Evolutionary conservation across 2,113 vertebrate genomes (phyloP).

Genomic region (Erythrolamprus reginae): DNA sequence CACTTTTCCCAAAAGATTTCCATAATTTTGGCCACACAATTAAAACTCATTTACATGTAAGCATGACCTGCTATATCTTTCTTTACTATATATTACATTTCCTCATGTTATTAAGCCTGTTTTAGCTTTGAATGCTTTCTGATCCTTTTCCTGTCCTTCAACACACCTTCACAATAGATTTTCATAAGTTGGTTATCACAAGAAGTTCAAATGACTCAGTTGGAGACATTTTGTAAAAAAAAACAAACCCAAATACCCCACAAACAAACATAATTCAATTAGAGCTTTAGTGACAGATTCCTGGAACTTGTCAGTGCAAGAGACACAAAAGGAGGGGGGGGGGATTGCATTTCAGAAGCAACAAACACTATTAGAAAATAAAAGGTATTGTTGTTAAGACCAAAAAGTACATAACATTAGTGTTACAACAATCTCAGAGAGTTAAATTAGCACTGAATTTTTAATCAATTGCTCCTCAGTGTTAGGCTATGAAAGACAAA

Average conservation of each 20-base stretch:
- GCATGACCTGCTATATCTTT: too few relatives aligned
- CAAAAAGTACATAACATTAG: conserved; percentile 20
- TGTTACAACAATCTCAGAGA: background rate
- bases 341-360: background rate
- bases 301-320: conserved; percentile 13
- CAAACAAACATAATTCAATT: conserved; percentile 18
- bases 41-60: too few relatives aligned
- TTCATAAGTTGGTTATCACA: conserved; percentile 21
- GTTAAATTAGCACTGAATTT: background rate
- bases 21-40: too few relatives aligned
- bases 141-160: background rate
- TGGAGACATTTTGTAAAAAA: conserved; percentile 21
- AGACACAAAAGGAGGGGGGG: background rate
- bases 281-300: conserved; percentile 31
- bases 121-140: too few relatives aligned
- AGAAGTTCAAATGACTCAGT: conserved; percentile 38
- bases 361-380: background rate
- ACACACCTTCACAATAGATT: background rate
- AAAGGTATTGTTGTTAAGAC: background rate
- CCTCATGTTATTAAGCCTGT: too few relatives aligned
- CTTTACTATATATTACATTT: too few relatives aligned
- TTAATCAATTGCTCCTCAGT: background rate
- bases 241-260: background rate
- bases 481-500: background rate
- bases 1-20: too few relatives aligned